Conservation (phyloP, 1,140 invertebrate genomes). For the Conus ventricosus region DNA sequence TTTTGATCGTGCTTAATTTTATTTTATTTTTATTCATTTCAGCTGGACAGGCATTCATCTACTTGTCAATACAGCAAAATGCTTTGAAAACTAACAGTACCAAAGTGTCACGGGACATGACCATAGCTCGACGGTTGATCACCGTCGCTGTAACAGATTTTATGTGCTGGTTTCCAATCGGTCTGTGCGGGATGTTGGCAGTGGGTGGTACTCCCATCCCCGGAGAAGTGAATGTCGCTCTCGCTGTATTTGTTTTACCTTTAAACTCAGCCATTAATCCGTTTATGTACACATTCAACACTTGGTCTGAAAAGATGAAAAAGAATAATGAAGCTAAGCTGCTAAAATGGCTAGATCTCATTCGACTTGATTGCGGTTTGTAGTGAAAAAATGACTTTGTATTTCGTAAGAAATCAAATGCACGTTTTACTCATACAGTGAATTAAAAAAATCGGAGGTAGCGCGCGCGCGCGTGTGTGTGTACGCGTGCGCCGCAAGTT, state of each 20-base stretch:
- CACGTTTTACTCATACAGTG: too few relatives aligned
- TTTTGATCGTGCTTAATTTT: conserved; percentile 51
- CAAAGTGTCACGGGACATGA: conserved; percentile 26
- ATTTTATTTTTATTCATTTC: conserved; percentile 45
- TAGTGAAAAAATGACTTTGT: neutral
- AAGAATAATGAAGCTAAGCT: neutral
- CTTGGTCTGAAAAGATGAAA: neutral
- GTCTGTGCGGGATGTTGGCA: conserved; percentile 37
- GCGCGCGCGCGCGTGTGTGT: too few relatives aligned
- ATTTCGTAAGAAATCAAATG: too few relatives aligned
- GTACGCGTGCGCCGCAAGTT: too few relatives aligned
- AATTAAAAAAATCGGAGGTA: too few relatives aligned
- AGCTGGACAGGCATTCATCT: conserved; percentile 48
- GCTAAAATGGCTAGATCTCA: neutral
- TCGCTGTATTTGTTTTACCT: conserved; percentile 51
- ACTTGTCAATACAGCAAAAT: conserved; percentile 32
- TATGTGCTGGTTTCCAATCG: conserved; percentile 37
- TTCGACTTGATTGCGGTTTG: neutral
- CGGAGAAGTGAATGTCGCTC: conserved; percentile 49
- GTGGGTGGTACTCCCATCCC: conserved; percentile 39
- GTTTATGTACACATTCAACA: conserved; percentile 50
- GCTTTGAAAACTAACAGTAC: neutral
- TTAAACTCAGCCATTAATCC: conserved; percentile 56
- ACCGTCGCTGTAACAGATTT: conserved; percentile 43
- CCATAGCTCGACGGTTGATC: conserved; percentile 46